phyloP scores from a whole-genome alignment of 1,140 invertebrate genomes.

The Drosophila ercepeae region DNA sequence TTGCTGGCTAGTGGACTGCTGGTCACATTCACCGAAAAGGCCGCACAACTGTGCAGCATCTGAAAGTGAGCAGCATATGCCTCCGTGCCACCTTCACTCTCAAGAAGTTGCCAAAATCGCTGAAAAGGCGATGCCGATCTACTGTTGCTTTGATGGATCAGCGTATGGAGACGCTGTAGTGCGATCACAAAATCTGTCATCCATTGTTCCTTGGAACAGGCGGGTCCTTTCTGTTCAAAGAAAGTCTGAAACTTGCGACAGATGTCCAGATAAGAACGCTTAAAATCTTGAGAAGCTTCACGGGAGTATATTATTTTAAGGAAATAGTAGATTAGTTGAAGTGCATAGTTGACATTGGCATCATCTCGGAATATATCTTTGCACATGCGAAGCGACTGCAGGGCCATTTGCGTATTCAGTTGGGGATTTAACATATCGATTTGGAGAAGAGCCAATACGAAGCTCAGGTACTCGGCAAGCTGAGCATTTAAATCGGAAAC shows the following conservation, averaged over 20 bases:
- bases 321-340: slow-evolving; percentile 64
- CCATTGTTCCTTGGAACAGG: slow-evolving; percentile 49
- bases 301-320: slow-evolving; percentile 43
- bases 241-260: slow-evolving; percentile 39
- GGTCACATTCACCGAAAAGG: slow-evolving; percentile 11
- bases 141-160: slow-evolving; percentile 41
- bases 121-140: slow-evolving; percentile 23
- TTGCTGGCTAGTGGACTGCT: slow-evolving; percentile 26
- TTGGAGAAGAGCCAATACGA: slow-evolving; percentile 29
- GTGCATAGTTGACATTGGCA: slow-evolving; percentile 6
- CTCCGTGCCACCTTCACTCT: slow-evolving; percentile 8
- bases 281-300: slow-evolving; percentile 16
- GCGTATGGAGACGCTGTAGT: slow-evolving; percentile 38
- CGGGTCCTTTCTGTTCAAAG: slow-evolving; percentile 30
- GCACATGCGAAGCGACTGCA: slow-evolving; percentile 52
- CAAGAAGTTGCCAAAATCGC: slow-evolving; percentile 51
- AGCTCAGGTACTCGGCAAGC: slow-evolving; percentile 49
- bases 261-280: slow-evolving; percentile 41
- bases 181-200: slow-evolving; percentile 41
- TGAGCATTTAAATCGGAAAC: slow-evolving; percentile 15
- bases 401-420: slow-evolving; percentile 1
- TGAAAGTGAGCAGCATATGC: slow-evolving; percentile 48
- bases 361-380: slow-evolving; percentile 10
- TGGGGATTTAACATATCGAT: slow-evolving; percentile 29
- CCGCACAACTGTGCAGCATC: slow-evolving; percentile 34